phyloP scores from a whole-genome alignment of 2,888 invertebrate genomes.

The Ramazzottius varieornatus region DNA sequence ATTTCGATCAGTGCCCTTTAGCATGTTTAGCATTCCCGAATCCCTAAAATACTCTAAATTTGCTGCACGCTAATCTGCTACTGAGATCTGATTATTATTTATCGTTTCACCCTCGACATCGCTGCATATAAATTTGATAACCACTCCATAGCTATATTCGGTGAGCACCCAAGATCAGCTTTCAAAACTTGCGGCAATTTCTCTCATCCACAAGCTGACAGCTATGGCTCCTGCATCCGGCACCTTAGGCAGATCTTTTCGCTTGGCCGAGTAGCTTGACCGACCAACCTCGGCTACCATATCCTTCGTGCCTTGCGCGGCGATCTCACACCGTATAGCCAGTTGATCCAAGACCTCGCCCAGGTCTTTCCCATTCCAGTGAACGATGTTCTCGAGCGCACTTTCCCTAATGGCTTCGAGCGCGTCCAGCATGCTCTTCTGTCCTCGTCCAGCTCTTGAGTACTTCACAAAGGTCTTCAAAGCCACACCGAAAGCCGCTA shows the following conservation, averaged over 20 bases:
- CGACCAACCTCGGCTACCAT: slow-evolving; percentile 37
- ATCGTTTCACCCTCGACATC: too few species aligned
- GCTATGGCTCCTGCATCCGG: slow-evolving; percentile 46
- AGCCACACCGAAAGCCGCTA: slow-evolving; percentile 30
- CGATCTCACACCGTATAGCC: slow-evolving; percentile 11
- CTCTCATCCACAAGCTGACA: slow-evolving; percentile 34
- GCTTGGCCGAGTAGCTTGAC: slow-evolving; percentile 37
- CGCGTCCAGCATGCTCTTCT: slow-evolving; percentile 40
- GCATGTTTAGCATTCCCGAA: too few species aligned
- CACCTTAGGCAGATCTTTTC: slow-evolving; percentile 21
- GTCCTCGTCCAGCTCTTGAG: slow-evolving; percentile 42
- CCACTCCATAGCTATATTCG: too few species aligned
- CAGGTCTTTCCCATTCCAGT: neutral
- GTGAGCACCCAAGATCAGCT: too few species aligned
- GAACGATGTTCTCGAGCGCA: neutral
- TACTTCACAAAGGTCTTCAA: slow-evolving; percentile 37
- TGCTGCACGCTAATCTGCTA: too few species aligned
- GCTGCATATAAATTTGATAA: too few species aligned
- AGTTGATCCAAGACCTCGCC: neutral
- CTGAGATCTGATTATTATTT: too few species aligned
- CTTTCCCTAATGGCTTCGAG: neutral
- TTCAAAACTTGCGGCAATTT: too few species aligned
- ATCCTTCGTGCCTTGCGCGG: slow-evolving; percentile 19
- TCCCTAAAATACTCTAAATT: too few species aligned
- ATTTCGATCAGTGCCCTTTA: too few species aligned